These are phyloP conservation scores for Protonemura montana DNA, from an alignment of 2,888 invertebrate species.

Conservation along the genomic window DNA sequence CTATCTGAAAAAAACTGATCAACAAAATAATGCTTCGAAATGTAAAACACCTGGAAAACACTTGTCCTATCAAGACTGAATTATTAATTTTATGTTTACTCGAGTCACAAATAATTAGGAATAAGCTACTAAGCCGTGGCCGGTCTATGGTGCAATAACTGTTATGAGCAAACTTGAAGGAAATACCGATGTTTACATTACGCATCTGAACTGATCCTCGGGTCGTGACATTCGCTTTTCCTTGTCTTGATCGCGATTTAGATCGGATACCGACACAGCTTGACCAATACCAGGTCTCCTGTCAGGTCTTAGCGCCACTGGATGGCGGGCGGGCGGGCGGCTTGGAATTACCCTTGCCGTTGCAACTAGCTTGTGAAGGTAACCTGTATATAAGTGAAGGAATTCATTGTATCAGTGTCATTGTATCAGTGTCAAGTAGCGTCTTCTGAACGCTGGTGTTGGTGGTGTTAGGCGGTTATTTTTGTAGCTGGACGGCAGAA, in stretches of 20 bases:
- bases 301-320: too few species aligned
- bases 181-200: background rate
- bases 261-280: too few species aligned
- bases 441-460: background rate
- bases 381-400: background rate
- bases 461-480: background rate
- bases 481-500: background rate
- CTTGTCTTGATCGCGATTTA: background rate
- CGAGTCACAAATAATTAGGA: background rate
- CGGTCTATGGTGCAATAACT: background rate
- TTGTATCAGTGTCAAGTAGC: background rate
- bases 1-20: too few species aligned
- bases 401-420: background rate
- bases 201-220: background rate
- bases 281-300: too few species aligned
- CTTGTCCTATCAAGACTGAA: background rate
- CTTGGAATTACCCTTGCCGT: background rate
- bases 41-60: background rate
- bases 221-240: background rate
- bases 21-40: too few species aligned
- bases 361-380: background rate
- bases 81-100: background rate
- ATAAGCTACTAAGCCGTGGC: background rate
- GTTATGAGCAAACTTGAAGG: background rate
- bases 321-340: background rate